Conservation (phyloP, 2,797 vertebrate genomes). For the Astyanax mexicanus region DNA sequence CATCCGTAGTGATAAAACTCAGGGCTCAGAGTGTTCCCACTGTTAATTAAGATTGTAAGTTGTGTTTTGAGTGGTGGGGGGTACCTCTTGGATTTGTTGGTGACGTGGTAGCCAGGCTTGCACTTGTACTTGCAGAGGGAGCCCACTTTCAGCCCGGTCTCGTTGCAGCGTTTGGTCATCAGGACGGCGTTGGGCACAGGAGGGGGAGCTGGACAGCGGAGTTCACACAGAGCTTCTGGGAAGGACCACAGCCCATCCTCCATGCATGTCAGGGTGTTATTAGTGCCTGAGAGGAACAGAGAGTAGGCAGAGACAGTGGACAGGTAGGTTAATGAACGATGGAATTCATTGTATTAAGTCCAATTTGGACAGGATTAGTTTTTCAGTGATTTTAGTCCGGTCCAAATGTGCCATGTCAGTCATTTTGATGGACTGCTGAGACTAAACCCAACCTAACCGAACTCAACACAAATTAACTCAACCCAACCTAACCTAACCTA, state of each 20-base stretch:
- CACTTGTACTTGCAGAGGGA: conserved; percentile 98
- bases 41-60: neutral
- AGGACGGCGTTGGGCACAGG: conserved; percentile 88
- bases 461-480: too few relatives aligned
- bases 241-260: conserved; percentile 99
- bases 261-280: conserved; percentile 92
- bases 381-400: too few relatives aligned
- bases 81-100: conserved; percentile 84
- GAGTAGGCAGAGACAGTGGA: neutral
- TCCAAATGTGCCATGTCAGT: too few relatives aligned
- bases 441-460: too few relatives aligned
- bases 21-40: neutral
- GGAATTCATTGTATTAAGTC: too few relatives aligned
- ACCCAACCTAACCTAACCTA: too few relatives aligned
- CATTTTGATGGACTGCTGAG: too few relatives aligned
- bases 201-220: conserved; percentile 91
- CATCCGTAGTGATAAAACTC: neutral
- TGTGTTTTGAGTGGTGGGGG: neutral
- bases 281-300: conserved; percentile 87
- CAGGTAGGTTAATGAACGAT: too few relatives aligned
- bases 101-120: conserved; percentile 93
- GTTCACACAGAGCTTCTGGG: conserved; percentile 93
- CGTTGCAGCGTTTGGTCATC: conserved; percentile 89
- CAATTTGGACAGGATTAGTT: too few relatives aligned
- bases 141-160: conserved; percentile 94